phyloP scores from a whole-genome alignment of 1,140 invertebrate species.

The Drosophila varians region DNA sequence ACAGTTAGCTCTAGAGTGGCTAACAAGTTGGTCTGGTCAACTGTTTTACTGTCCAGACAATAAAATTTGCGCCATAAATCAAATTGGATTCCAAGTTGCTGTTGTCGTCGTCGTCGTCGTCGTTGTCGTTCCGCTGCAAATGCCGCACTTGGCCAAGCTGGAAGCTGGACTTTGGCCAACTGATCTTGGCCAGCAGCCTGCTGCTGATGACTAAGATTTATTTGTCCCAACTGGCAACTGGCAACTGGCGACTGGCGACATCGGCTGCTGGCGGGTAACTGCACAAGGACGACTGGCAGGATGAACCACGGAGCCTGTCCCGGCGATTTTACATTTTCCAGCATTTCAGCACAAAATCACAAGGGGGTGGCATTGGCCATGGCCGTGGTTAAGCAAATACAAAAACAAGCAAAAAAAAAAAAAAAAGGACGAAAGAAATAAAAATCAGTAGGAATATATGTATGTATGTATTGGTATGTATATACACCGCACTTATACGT shows the following conservation, averaged over 20 bases:
- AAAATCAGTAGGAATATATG: slow-evolving; percentile 32
- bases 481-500: slow-evolving; percentile 26
- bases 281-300: slow-evolving; percentile 80
- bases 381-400: slow-evolving; percentile 50
- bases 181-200: slow-evolving; percentile 57
- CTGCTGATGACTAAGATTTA: slow-evolving; percentile 75
- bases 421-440: slow-evolving; percentile 42
- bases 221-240: slow-evolving; percentile 56
- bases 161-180: slow-evolving; percentile 32
- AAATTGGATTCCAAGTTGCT: slow-evolving; percentile 73
- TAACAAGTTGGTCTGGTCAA: slow-evolving; percentile 69
- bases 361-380: slow-evolving; percentile 75
- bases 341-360: slow-evolving; percentile 21
- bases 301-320: slow-evolving; percentile 82
- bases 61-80: slow-evolving; percentile 81
- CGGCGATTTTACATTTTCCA: slow-evolving; percentile 24
- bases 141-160: slow-evolving; percentile 27
- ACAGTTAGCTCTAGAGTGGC: slow-evolving; percentile 54
- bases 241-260: slow-evolving; percentile 79
- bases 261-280: slow-evolving; percentile 80
- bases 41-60: slow-evolving; percentile 64
- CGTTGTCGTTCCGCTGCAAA: slow-evolving; percentile 45
- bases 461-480: neutral
- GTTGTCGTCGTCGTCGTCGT: slow-evolving; percentile 40
- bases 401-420: neutral